Conservation (phyloP, 2,888 invertebrate species). For the Drosophila yooni region DNA sequence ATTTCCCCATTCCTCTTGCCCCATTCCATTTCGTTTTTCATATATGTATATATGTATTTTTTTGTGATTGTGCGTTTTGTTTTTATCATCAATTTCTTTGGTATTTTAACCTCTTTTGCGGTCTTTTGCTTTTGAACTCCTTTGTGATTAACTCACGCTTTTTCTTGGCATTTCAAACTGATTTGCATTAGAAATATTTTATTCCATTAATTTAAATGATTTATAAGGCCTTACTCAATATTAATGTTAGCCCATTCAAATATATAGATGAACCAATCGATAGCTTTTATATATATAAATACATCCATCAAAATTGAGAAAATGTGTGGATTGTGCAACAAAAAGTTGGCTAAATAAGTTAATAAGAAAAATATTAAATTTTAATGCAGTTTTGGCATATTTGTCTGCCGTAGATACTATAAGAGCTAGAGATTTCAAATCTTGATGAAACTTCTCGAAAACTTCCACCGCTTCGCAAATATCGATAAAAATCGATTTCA, state of each 20-base stretch:
- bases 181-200: constrained; percentile 37
- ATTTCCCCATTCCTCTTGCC: constrained; percentile 4
- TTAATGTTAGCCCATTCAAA: neutral
- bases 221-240: neutral
- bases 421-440: neutral
- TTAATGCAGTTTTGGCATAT: neutral
- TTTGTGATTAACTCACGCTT: constrained; percentile 20
- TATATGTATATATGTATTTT: neutral
- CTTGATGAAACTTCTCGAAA: neutral
- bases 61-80: constrained; percentile 22
- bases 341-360: neutral
- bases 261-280: constrained; percentile 5
- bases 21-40: neutral
- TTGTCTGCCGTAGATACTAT: neutral
- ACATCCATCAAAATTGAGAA: neutral
- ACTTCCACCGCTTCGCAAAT: no score
- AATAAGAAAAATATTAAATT: rapidly evolving
- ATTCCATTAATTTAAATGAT: constrained; percentile 9
- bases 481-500: neutral
- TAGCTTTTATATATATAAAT: neutral
- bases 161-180: constrained; percentile 10
- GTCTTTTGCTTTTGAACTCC: constrained; percentile 26
- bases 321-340: neutral
- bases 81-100: constrained; percentile 49
- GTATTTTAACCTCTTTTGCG: constrained; percentile 17